phyloP scores from a whole-genome alignment of 2,113 vertebrate genomes.

The Microtus pennsylvanicus region DNA sequence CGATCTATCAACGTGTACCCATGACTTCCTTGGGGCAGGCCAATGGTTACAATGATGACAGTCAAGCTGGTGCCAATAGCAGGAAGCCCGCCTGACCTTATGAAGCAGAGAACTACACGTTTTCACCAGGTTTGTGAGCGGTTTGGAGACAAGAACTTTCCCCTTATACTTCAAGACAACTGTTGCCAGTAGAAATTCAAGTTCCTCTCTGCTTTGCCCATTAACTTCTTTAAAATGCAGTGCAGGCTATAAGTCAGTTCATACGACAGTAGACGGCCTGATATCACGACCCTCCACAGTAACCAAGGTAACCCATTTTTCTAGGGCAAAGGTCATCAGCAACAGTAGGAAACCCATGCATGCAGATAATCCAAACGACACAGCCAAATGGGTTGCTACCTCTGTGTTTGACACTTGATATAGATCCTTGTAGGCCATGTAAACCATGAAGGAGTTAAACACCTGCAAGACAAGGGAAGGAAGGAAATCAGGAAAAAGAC shows the following conservation, averaged over 20 bases:
- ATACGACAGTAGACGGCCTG: not conserved
- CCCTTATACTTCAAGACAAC: not conserved
- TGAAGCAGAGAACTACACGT: not conserved
- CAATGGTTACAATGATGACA: not conserved
- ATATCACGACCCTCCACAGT: not conserved
- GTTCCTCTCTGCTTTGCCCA: not conserved
- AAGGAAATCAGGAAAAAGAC: constrained; percentile 54
- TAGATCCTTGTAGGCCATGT: constrained; percentile 98
- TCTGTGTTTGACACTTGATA: constrained; percentile 99
- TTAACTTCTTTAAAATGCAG: not conserved
- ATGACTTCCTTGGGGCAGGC: not conserved
- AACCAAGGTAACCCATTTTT: constrained; percentile 6
- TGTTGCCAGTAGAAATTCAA: not conserved
- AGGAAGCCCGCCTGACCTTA: not conserved
- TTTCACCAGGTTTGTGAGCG: not conserved
- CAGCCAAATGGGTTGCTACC: constrained; percentile 84
- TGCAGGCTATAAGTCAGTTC: too few relatives aligned
- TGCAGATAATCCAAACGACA: not conserved
- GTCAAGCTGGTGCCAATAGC: not conserved
- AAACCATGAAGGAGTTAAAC: constrained; percentile 98
- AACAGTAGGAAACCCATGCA: constrained; percentile 26
- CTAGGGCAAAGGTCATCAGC: not conserved
- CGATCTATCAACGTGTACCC: not conserved
- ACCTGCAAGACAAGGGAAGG: constrained; percentile 85
- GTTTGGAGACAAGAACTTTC: not conserved